phyloP scores from a whole-genome alignment of 2,888 invertebrate species.

The Tetanocera ferruginea region DNA sequence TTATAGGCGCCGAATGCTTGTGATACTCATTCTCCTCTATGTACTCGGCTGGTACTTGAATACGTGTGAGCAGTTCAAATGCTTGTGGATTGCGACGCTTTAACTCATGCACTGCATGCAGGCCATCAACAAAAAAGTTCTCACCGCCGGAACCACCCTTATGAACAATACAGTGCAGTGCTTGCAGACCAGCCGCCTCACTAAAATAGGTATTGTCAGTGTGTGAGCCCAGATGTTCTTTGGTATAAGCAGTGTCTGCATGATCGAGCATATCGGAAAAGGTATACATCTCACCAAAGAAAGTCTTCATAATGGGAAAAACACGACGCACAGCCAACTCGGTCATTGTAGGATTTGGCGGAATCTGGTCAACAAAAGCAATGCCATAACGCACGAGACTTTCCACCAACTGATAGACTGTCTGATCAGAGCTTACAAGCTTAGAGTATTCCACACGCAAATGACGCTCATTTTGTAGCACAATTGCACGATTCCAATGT shows the following conservation, averaged over 20 bases:
- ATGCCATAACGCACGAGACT: conserved; percentile 66
- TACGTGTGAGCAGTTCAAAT: conserved; percentile 74
- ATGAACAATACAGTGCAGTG: conserved; percentile 75
- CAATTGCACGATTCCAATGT: conserved; percentile 71
- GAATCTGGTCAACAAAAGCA: conserved; percentile 66
- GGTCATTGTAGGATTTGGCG: conserved; percentile 64
- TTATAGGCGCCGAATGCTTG: conserved; percentile 73
- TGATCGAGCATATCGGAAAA: conserved; percentile 74
- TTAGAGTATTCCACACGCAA: conserved; percentile 69
- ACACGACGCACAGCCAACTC: conserved; percentile 72
- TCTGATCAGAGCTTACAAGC: conserved; percentile 71
- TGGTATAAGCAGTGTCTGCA: conserved; percentile 82
- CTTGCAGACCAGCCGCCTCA: conserved; percentile 78
- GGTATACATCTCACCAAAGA: conserved; percentile 83
- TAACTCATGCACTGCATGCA: conserved; percentile 75
- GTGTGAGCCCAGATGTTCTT: conserved; percentile 77
- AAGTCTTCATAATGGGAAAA: conserved; percentile 77
- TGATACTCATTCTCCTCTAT: conserved; percentile 76
- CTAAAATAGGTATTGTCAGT: conserved; percentile 85
- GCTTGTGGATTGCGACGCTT: conserved; percentile 72
- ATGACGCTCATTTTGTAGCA: conserved; percentile 67
- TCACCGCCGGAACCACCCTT: conserved; percentile 78
- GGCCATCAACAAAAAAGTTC: conserved; percentile 82
- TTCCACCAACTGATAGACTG: conserved; percentile 71
- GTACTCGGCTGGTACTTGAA: conserved; percentile 76